These are phyloP conservation scores for Mellivora capensis DNA, from an alignment of 2,113 vertebrate species.

Conservation along the genomic window DNA sequence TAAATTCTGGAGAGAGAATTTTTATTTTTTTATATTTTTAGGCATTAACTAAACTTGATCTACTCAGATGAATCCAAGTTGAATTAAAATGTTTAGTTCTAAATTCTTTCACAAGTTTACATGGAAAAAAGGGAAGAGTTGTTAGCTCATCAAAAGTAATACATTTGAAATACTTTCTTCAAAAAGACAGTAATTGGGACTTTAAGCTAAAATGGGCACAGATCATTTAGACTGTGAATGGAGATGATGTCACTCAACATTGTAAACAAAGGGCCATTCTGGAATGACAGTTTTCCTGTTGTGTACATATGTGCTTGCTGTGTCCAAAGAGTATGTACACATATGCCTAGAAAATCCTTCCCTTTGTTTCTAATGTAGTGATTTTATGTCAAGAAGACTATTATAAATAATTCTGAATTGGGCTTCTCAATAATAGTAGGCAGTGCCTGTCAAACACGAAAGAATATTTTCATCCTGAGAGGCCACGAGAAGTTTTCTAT, in stretches of 20 bases:
- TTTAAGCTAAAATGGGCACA: neutral
- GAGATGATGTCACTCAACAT: neutral
- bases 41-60: constrained; percentile 1
- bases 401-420: neutral
- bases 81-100: constrained; percentile 28
- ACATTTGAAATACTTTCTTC: constrained; percentile 12
- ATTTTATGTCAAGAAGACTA: neutral
- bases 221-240: neutral
- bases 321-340: neutral
- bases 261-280: neutral
- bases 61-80: neutral
- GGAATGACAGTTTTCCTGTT: neutral
- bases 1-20: neutral
- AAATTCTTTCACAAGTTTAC: neutral
- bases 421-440: neutral
- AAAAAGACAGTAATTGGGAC: neutral
- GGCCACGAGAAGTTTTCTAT: neutral
- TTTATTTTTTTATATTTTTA: neutral
- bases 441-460: neutral
- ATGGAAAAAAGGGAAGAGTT: neutral
- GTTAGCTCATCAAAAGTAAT: neutral
- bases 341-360: neutral
- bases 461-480: neutral
- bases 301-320: neutral
- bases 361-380: neutral